Conservation (phyloP, 2,797 vertebrate genomes). For the Cichlasoma orientale region DNA sequence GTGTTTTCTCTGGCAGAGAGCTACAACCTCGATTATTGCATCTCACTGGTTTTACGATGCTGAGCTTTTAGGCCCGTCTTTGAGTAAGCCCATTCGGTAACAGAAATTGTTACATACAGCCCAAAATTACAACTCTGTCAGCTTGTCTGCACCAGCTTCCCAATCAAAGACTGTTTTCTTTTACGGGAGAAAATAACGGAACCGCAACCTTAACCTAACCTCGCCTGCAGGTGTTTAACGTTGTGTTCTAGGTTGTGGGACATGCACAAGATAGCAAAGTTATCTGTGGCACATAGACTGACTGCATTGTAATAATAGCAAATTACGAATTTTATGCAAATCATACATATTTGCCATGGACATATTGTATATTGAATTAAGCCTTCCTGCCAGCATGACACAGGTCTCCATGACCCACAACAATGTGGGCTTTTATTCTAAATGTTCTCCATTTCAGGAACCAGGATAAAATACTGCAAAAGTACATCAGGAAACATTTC, state of each 20-base stretch:
- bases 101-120: too few species aligned
- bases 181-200: neutral
- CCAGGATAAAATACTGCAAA: neutral
- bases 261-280: neutral
- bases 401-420: neutral
- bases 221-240: neutral
- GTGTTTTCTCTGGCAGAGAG: neutral
- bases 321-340: neutral
- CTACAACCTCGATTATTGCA: neutral
- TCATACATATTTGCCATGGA: neutral
- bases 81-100: neutral
- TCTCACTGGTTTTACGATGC: neutral
- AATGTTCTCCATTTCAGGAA: neutral
- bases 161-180: neutral
- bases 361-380: neutral
- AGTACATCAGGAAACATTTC: neutral
- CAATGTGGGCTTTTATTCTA: neutral
- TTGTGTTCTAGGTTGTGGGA: neutral
- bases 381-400: neutral
- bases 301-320: neutral
- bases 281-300: neutral
- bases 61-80: neutral
- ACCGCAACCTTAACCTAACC: too few species aligned
- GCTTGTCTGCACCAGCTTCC: neutral
- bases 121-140: neutral